Conservation (phyloP, 2,113 vertebrate genomes). For the Pao palembangensis region DNA sequence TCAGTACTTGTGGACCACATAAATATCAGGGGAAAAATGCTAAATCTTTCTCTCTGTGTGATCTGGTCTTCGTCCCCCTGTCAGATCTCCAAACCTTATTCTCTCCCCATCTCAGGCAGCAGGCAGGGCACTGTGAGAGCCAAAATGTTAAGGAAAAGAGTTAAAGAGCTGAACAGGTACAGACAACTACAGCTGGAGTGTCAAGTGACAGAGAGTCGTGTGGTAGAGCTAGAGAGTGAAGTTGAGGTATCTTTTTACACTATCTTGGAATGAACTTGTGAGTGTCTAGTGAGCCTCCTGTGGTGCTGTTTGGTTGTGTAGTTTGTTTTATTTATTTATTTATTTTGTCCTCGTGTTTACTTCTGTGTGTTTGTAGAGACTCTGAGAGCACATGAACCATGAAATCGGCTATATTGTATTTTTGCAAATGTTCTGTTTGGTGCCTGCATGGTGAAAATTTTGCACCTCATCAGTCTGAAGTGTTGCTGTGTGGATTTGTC, state of each 20-base stretch:
- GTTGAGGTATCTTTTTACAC: slow-evolving; percentile 73
- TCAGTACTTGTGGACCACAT: no score
- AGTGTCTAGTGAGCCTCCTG: slow-evolving; percentile 54
- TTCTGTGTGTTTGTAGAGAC: slow-evolving; percentile 25
- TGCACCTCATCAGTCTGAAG: slow-evolving; percentile 37
- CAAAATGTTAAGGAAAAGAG: slow-evolving; percentile 81
- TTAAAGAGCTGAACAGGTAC: slow-evolving; percentile 82
- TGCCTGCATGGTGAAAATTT: slow-evolving; percentile 37
- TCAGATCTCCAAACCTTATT: slow-evolving; percentile 33
- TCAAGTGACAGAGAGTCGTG: slow-evolving; percentile 77
- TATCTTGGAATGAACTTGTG: slow-evolving; percentile 63
- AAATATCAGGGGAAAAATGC: no score
- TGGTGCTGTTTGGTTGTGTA: slow-evolving; percentile 55
- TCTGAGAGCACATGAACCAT: not conserved
- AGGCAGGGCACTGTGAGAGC: slow-evolving; percentile 79
- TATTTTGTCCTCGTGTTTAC: slow-evolving; percentile 6
- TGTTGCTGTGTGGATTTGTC: slow-evolving; percentile 25
- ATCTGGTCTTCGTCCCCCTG: slow-evolving; percentile 25
- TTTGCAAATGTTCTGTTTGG: slow-evolving; percentile 15
- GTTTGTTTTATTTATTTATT: slow-evolving; percentile 31
- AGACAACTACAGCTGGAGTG: slow-evolving; percentile 80
- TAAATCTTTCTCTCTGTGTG: slow-evolving; percentile 44
- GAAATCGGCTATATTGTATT: no score
- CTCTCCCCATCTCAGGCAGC: slow-evolving; percentile 65
- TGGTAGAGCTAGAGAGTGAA: slow-evolving; percentile 78